Evolutionary conservation across 2,797 vertebrate species (phyloP), one percentile per base, ranked within the genome.

Genomic region (Philypnodon macrostomus): DNA sequence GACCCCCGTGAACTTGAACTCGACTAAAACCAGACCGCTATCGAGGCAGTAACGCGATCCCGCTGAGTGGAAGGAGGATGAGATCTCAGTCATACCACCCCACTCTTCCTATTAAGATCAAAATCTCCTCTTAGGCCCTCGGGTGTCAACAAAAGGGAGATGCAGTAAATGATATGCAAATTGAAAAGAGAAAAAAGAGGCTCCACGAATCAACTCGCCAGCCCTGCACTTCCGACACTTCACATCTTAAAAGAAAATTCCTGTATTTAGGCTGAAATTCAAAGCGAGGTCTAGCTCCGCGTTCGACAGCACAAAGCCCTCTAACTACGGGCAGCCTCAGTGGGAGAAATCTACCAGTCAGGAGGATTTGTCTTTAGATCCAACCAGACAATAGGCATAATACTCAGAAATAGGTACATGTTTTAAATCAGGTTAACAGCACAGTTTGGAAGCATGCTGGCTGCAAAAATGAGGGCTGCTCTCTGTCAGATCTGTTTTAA

Each of bases 91-190:
- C 79, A 77, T 85, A 85, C 85, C 85, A 84, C 84, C 85, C 85
- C 81, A 88, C 86, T 85, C 85, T 87, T 88, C 85, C 81, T 85
- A 83, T 88, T 85, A 88, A 89, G 87, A 91, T 90, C 84, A 88
- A 87, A 87, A 89, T 89, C 84, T 90, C 73, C 71, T 79, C 81
- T 63, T 53, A 77, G 81, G 84, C 88, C 89, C 90, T 85, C 83
- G 84, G 88, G 88, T 89, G 86, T 90, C 90, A 89, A 90, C 85
- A 92, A 88, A 41, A 87, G 77, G 59, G 74, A 89, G 90, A 92
- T 90, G 87, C 86, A 87, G 86, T 85, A 89, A 90, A 89, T 87
- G 87, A 92, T 92, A 92, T 90, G 90, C 86, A 90, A 90, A 90
- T 89, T 85, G 74, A 83, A 85, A 75, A 70, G 13, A 73, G 71